Base-by-base conservation (phyloP, 2,797 vertebrate genomes). In the Cyprinodon diabolis region DNA sequence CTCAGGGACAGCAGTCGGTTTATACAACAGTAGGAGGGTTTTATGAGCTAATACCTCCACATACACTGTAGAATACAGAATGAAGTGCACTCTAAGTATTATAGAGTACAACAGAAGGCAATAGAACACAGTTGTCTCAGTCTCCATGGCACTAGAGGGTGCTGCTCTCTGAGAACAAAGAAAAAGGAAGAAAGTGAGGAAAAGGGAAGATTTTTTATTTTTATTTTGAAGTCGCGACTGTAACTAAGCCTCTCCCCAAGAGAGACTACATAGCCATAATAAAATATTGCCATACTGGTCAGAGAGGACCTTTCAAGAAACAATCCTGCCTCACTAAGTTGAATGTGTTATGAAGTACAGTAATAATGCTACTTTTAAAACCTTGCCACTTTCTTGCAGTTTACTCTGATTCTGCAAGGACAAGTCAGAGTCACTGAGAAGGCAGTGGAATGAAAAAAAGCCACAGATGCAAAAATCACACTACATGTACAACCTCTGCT, bases 1-100 rank as follows among this genome's bases (percentile, higher is more conserved):
- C 92, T 86, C 78, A 54, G 91, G 91, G 91, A 93, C 83, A 65
- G 77, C 82, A 84, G 82, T 60, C 88, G 85, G 88, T 90, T 92
- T 90, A 90, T 89, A 84, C 91, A 91, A 93, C 93, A 93, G 91
- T 93, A 91, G 91, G 92, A 92, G 90, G 91, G 83, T 91, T 93
- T 93, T 93, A 93, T 88, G 93, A 89, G 91, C 90, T 92, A 93
- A 93, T 93, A 89, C 91, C 92, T 92, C 84, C 88, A 90, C 91
- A 92, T 81, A 92, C 91, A 91, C 83, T 81, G 89, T 77, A 91
- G 90, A 93, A 91, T 91, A 90, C 90, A 84, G 82, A 92, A 88
- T 87, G 81, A 88, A 89, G 84, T 78, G 74, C 71, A 80, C 87
- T 67, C 84, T 79, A 90, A 91, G 87, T 58, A 88, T 78, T 84